Evolutionary conservation across 2,888 invertebrate genomes (phyloP).

Genomic region (Rotaria socialis): DNA sequence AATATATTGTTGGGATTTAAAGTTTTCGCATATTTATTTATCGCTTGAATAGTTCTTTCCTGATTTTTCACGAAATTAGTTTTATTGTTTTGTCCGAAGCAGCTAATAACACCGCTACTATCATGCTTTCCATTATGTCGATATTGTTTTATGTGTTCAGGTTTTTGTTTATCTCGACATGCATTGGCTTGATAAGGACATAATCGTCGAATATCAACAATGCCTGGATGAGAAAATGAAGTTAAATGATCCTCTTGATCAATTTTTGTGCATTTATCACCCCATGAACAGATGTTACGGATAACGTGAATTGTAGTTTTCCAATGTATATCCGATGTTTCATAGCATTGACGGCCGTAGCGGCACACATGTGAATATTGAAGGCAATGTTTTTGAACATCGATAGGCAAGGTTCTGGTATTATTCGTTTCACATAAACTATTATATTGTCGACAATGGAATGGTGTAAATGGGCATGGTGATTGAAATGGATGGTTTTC

Average conservation of each 20-base stretch:
- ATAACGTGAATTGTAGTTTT: neutral
- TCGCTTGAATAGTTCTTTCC: neutral
- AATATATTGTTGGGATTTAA: neutral
- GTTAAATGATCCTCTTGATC: neutral
- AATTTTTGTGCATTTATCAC: neutral
- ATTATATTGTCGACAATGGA: neutral
- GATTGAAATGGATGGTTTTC: constrained; percentile 15
- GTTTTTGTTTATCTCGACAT: neutral
- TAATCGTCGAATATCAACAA: neutral
- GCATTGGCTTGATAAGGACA: neutral
- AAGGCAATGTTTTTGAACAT: constrained; percentile 17
- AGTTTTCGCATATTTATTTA: neutral
- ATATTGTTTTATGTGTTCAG: neutral
- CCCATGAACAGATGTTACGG: neutral
- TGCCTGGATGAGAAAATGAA: neutral
- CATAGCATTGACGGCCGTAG: neutral
- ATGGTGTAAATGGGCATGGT: constrained; percentile 8
- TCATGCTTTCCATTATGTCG: neutral
- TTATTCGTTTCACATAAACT: neutral
- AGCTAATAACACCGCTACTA: neutral
- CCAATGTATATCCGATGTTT: neutral
- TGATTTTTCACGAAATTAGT: constrained; percentile 11
- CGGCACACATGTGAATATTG: neutral
- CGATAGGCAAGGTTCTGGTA: neutral
- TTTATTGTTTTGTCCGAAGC: neutral